Evolutionary conservation across 1,140 invertebrate species (phyloP).

Genomic region (Brachionus calyciflorus): DNA sequence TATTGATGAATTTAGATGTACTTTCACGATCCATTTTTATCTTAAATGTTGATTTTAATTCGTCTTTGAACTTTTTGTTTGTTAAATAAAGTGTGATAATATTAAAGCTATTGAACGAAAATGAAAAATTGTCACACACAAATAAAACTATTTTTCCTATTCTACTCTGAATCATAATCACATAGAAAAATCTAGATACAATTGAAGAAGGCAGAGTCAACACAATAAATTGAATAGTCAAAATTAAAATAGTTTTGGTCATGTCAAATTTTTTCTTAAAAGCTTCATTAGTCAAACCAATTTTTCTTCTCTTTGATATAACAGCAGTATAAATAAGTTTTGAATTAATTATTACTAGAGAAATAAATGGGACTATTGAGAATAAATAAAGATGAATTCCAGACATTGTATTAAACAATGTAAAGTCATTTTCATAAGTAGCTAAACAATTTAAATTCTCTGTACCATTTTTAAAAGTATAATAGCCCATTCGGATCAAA

Average conservation of each 20-base stretch:
- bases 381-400: background rate
- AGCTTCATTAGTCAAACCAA: background rate
- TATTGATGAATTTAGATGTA: no score
- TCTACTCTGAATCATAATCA: background rate
- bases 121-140: background rate
- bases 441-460: background rate
- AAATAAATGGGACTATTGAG: background rate
- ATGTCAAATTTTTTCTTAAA: conserved; percentile 11
- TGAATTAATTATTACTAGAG: background rate
- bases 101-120: background rate
- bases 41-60: no score
- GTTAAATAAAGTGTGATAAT: background rate
- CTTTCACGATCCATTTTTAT: no score
- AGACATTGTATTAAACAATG: background rate
- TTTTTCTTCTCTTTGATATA: background rate
- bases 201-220: background rate
- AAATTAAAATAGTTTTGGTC: background rate
- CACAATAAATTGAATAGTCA: background rate
- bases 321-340: background rate
- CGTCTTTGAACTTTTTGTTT: background rate
- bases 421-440: background rate
- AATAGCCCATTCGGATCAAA: background rate
- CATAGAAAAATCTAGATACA: conserved; percentile 3
- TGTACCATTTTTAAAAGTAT: background rate
- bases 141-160: background rate